Base-by-base conservation (phyloP, 2,888 invertebrate genomes). In the Agrochola litura region DNA sequence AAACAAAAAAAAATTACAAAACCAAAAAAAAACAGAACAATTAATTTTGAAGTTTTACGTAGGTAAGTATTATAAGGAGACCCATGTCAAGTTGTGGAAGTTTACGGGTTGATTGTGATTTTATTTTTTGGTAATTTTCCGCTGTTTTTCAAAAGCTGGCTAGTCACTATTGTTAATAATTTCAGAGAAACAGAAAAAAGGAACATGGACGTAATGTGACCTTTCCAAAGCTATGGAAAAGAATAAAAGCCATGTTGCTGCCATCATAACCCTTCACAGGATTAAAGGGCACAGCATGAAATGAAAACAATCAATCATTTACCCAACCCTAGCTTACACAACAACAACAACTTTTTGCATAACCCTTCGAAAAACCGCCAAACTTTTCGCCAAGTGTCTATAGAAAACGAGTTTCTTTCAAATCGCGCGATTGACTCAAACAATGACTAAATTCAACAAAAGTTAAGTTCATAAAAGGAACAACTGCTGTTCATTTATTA, bases 351-450 rank as follows among this genome's bases (percentile, higher is more conserved):
- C 0, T 37, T 61, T 54, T 30, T 10, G 25, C 16, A 19, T 37
- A 61, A 72, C 37, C 4, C 43, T 81, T 46, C 10, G 10, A 46
- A 46, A 76, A 58, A 49, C 74, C 43, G 37, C 9, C 14, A 8
- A 81, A 81, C 14, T 81, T 81, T 81, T 16, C 19, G n/a, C 19
- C 14, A 22, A 25, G 25, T 54, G 77, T 77, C 81, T 63, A 22
- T 74, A 46, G 74, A 63, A 81, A 77, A 63, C 54, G 74, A 61
- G 37, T 54, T 46, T 41, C 61, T 61, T 81, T 61, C 61, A 77
- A 81, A 63, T 54, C 61, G 25, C 37, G 61, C 43, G 52, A 63
- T 30, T 25, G 61, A 61, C 14, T 6, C 22, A 37, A 81, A 77
- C 77, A 77, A 77, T 30, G 60, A 25, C 22, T 8, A 25, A 54